These are phyloP conservation scores for Salminus brasiliensis DNA, from an alignment of 2,113 vertebrate species.

Conservation along the genomic window DNA sequence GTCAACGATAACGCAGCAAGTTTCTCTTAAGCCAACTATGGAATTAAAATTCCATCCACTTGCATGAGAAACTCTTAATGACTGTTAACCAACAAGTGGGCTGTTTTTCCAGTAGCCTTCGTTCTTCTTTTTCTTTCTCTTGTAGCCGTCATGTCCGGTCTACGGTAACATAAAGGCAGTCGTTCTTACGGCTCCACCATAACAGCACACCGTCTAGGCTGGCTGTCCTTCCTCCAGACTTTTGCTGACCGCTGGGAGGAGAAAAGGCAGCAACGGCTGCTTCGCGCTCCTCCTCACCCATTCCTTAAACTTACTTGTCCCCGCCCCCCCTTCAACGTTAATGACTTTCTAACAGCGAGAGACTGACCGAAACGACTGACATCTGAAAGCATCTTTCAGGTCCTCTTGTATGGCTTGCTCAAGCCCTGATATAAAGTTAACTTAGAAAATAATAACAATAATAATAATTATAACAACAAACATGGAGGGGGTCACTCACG, in stretches of 20 bases:
- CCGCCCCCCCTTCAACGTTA: constrained; percentile 69
- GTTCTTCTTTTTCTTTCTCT: constrained; percentile 10
- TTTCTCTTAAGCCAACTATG: not conserved
- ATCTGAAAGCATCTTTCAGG: constrained; percentile 93
- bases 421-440: constrained; percentile 96
- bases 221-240: not conserved
- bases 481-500: constrained; percentile 97
- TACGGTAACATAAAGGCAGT: not conserved
- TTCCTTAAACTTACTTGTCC: constrained; percentile 76
- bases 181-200: not conserved
- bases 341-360: constrained; percentile 77
- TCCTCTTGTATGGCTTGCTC: constrained; percentile 96
- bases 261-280: not conserved
- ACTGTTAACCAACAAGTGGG: constrained; percentile 54
- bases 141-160: constrained; percentile 16
- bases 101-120: constrained; percentile 38
- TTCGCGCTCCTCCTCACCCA: constrained; percentile 51
- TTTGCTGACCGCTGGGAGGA: not conserved
- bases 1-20: not conserved
- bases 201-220: not conserved
- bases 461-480: constrained; percentile 81
- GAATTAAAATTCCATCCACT: constrained; percentile 4
- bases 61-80: constrained; percentile 21
- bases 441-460: constrained; percentile 82
- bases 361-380: constrained; percentile 77